A percentile compares a stretch with the other conserved stretches of the same genome.
phyloP scores from a whole-genome alignment of 2,113 vertebrate genomes.

The Prinia subflava region DNA sequence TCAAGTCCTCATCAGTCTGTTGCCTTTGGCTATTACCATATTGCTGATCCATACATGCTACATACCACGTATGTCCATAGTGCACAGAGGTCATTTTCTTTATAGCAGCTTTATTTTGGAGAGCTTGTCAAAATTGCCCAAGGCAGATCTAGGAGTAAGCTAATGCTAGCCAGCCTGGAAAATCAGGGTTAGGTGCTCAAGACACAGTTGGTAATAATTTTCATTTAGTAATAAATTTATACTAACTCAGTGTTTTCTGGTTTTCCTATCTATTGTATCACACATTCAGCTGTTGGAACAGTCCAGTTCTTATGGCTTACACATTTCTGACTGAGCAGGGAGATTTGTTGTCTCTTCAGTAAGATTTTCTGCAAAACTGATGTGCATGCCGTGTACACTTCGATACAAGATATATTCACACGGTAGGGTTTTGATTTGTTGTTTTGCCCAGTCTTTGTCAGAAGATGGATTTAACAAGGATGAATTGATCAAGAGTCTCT shows the following conservation, averaged over 20 bases:
- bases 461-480: not conserved
- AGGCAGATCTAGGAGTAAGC: not conserved
- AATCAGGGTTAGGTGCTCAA: not conserved
- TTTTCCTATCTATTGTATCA: not conserved
- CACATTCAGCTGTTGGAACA: not conserved
- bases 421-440: not conserved
- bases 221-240: not conserved
- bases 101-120: not conserved
- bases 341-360: not conserved
- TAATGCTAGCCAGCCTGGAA: not conserved
- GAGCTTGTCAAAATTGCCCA: not conserved
- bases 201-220: not conserved
- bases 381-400: too few relatives aligned
- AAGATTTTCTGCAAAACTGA: not conserved
- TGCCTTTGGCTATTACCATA: not conserved
- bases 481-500: not conserved
- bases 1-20: not conserved
- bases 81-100: not conserved
- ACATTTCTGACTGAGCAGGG: not conserved
- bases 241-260: not conserved
- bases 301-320: not conserved
- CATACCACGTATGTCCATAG: accelerated
- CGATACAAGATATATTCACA: not conserved
- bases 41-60: not conserved
- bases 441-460: not conserved